A percentile compares a stretch with the other conserved stretches of the same genome.
These are phyloP conservation scores for Apis laboriosa DNA, from an alignment of 1,140 invertebrate genomes.

Conservation along the genomic window DNA sequence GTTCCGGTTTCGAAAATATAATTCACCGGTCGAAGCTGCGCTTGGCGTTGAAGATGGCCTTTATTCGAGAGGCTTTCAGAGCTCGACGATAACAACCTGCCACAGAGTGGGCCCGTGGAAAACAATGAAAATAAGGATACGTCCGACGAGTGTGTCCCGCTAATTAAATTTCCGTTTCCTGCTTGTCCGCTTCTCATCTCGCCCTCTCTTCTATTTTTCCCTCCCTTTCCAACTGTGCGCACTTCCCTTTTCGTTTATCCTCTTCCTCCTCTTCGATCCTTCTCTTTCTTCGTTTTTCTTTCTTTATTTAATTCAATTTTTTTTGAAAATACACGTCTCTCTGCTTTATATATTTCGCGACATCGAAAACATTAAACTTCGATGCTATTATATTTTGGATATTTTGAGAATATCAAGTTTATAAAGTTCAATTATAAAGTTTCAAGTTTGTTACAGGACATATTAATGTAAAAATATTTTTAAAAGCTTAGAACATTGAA, in stretches of 20 bases:
- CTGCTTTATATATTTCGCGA: neutral
- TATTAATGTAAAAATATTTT: no score
- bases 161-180: slow-evolving; percentile 59
- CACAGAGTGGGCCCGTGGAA: slow-evolving; percentile 9
- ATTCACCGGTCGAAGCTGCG: slow-evolving; percentile 49
- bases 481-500: no score
- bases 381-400: no score
- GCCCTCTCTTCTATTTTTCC: neutral
- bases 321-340: neutral
- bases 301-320: neutral
- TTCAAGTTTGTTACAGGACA: no score
- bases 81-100: slow-evolving; percentile 27
- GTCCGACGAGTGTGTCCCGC: slow-evolving; percentile 43
- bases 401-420: no score
- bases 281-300: neutral
- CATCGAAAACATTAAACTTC: neutral
- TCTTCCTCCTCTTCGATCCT: neutral
- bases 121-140: slow-evolving; percentile 42
- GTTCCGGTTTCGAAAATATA: slow-evolving; percentile 32
- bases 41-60: slow-evolving; percentile 44
- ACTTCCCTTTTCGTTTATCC: neutral
- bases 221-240: neutral
- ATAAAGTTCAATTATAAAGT: no score
- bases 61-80: slow-evolving; percentile 32
- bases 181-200: neutral